Percentiles rank a stretch among this genome's conserved stretches.
These are phyloP conservation scores for Zaprionus vittiger DNA, from an alignment of 1,140 invertebrate species.

Conservation along the genomic window DNA sequence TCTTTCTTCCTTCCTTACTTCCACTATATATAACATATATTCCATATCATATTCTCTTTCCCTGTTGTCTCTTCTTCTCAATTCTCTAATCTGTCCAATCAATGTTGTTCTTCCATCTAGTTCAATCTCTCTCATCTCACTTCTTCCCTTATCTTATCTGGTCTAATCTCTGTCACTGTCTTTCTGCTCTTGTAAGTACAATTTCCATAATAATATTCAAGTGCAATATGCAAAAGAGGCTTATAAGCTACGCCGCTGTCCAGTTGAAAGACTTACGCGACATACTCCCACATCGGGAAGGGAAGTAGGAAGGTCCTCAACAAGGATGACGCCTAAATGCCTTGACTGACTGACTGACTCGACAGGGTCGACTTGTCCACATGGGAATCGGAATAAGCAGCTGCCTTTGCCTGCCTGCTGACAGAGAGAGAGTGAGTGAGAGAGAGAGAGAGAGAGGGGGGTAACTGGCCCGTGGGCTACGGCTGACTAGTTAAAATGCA, in stretches of 20 bases:
- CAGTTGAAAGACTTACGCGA: background rate
- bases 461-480: slow-evolving; percentile 60
- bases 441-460: background rate
- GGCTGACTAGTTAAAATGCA: slow-evolving; percentile 81
- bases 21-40: too few relatives aligned
- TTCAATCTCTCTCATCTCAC: background rate
- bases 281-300: background rate
- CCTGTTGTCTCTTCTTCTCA: too few relatives aligned
- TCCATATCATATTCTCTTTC: too few relatives aligned
- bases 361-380: slow-evolving; percentile 42
- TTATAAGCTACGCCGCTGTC: background rate
- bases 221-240: background rate
- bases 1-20: too few relatives aligned
- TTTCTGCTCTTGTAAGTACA: background rate
- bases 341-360: slow-evolving; percentile 52
- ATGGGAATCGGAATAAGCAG: slow-evolving; percentile 64
- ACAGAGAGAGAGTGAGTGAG: background rate
- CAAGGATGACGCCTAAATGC: slow-evolving; percentile 76
- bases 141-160: background rate
- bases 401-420: slow-evolving; percentile 5
- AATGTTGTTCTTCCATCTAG: too few relatives aligned
- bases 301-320: slow-evolving; percentile 6
- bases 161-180: background rate
- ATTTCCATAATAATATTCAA: slow-evolving; percentile 2
- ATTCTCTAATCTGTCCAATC: too few relatives aligned